Evolutionary conservation across 2,888 invertebrate species (phyloP).

Genomic region (Dynastes hyllus): DNA sequence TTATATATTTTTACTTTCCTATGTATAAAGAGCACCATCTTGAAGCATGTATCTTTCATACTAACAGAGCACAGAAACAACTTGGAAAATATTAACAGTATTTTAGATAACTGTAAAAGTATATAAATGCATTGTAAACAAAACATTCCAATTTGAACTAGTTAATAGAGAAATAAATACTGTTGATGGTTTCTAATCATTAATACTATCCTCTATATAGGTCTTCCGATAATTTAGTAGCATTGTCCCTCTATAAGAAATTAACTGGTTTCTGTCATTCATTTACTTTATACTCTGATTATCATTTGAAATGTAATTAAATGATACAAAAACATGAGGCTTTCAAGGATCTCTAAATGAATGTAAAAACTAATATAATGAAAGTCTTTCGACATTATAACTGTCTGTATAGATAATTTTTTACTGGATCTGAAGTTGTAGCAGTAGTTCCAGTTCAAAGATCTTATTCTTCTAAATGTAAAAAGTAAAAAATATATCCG

Average conservation of each 20-base stretch:
- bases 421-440: conserved; percentile 67
- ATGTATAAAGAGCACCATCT: conserved; percentile 22
- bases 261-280: conserved; percentile 33
- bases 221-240: conserved; percentile 52
- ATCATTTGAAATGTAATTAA: conserved; percentile 41
- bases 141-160: conserved; percentile 3
- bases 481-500: conserved; percentile 37
- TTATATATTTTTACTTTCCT: background rate
- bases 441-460: conserved; percentile 63
- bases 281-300: conserved; percentile 31
- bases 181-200: conserved; percentile 36
- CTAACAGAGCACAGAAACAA: conserved; percentile 4
- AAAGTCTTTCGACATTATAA: conserved; percentile 68
- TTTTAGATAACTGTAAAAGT: background rate
- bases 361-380: conserved; percentile 59
- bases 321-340: conserved; percentile 57
- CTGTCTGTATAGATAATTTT: conserved; percentile 70
- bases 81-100: conserved; percentile 31
- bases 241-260: conserved; percentile 49
- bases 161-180: background rate
- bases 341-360: conserved; percentile 69
- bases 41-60: conserved; percentile 9
- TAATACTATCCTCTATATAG: conserved; percentile 48
- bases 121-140: background rate
- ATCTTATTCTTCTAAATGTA: conserved; percentile 58